phyloP scores from a whole-genome alignment of 2,113 vertebrate genomes.

The Tilapia sparmanii region DNA sequence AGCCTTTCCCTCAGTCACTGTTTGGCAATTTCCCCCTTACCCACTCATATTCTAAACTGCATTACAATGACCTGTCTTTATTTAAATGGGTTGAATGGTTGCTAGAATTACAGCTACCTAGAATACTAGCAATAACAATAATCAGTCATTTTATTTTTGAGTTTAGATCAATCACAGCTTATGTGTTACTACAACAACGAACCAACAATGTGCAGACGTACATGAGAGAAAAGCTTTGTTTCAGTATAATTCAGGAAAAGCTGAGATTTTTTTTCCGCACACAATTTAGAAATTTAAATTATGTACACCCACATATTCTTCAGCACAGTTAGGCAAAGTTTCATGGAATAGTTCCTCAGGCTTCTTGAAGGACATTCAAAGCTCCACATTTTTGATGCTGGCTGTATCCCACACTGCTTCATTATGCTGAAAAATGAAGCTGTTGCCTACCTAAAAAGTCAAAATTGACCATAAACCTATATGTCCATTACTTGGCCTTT shows the following conservation, averaged over 20 bases:
- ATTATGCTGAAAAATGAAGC: neutral
- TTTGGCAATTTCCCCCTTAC: neutral
- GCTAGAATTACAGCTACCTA: neutral
- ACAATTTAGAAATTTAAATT: neutral
- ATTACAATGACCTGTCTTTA: neutral
- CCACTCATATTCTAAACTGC: neutral
- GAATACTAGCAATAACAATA: neutral
- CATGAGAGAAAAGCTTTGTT: neutral
- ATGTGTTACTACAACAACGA: neutral
- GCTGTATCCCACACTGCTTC: neutral
- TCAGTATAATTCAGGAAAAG: neutral
- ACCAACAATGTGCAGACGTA: neutral
- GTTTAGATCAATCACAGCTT: neutral
- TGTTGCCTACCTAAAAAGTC: neutral
- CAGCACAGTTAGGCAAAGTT: neutral
- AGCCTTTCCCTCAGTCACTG: neutral
- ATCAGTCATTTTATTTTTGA: neutral
- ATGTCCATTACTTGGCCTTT: neutral
- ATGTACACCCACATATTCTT: neutral
- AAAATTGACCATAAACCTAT: neutral
- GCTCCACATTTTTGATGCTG: too few relatives aligned
- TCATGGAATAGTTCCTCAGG: neutral
- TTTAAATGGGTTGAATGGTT: neutral
- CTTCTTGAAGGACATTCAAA: neutral
- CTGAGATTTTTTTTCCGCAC: neutral